Base-by-base conservation (phyloP, 2,113 vertebrate species). In the Apaloderma vittatum region DNA sequence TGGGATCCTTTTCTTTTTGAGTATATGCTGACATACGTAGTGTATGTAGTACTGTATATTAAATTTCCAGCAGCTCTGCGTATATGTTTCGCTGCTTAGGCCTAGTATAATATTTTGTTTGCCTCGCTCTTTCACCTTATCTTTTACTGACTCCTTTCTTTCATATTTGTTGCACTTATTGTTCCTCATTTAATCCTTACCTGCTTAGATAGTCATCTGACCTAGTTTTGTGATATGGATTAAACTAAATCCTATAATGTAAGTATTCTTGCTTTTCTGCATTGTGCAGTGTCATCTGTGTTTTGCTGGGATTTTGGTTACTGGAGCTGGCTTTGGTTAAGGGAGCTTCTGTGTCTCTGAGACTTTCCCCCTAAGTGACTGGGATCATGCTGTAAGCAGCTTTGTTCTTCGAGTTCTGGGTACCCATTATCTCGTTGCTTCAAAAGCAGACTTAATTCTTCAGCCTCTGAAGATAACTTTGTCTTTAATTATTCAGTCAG, bases 121-220 rank as follows among this genome's bases (percentile, higher is more conserved):
- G 54, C 13, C 77, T 88, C 90, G 29, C 29, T 86, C 62, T 85
- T 67, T 70, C 29, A 59, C 22, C 48, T 86, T 79, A 51, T 51
- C 54, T 90, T 92, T 81, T 62, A 81, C 29, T 27, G 40, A 78
- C 88, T 91, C 49, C 34, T 70, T 87, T 71, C 65, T 73, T 93
- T 86, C 70, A 76, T 95, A 70, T 90, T 91, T 91, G 52, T 91
- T 85, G n/a, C 29, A 61, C 8, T 95, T 94, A 61, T 2, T 93
- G 58, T 84, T 97, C 90, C 73, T 94, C 36, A 74, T 96, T 93
- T 96, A 92, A 94, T 94, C 80, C 75, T 85, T 84, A 94, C 81
- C 95, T 95, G 86, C 75, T 91, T 83, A 85, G 81, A 94, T 73
- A 95, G 72, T 94, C 63, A 93, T 88, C 86, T 95, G 88, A 95